Evolutionary conservation across 2,888 invertebrate genomes (phyloP).

Genomic region (Tenthredo mesomela): DNA sequence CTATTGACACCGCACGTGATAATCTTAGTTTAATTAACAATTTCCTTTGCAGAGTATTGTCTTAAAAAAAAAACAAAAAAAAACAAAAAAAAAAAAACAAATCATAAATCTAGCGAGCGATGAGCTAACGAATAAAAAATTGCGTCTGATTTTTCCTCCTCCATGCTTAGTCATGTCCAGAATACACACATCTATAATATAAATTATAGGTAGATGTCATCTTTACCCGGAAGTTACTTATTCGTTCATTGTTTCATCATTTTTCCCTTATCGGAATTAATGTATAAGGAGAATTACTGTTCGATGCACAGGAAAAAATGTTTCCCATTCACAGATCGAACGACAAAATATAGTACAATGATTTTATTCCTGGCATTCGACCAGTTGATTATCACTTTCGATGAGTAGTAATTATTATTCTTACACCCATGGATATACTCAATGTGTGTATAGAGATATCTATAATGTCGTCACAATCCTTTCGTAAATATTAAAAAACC

Average conservation of each 20-base stretch:
- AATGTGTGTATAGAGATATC: no score
- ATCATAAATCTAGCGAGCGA: background rate
- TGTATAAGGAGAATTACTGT: background rate
- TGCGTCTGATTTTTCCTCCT: background rate
- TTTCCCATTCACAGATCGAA: no score
- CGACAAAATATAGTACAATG: background rate
- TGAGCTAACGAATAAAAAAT: background rate
- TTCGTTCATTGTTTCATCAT: background rate
- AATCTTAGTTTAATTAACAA: background rate
- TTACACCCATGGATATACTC: background rate
- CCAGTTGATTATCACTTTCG: background rate
- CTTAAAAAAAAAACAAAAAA: no score
- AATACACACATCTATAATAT: background rate
- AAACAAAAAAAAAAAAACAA: background rate
- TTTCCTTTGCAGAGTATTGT: background rate
- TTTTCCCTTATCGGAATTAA: background rate
- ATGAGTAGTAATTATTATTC: slow-evolving; percentile 8
- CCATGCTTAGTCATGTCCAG: background rate
- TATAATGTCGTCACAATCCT: slow-evolving; percentile 1
- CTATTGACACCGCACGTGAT: background rate
- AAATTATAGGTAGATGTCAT: background rate
- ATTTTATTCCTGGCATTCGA: background rate
- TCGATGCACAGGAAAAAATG: background rate
- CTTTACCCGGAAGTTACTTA: background rate
- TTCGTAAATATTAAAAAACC: slow-evolving; percentile 32